A percentile compares a stretch with the other conserved stretches of the same genome.
These are phyloP conservation scores for Drosophila bocqueti DNA, from an alignment of 1,140 invertebrate species.

Conservation along the genomic window DNA sequence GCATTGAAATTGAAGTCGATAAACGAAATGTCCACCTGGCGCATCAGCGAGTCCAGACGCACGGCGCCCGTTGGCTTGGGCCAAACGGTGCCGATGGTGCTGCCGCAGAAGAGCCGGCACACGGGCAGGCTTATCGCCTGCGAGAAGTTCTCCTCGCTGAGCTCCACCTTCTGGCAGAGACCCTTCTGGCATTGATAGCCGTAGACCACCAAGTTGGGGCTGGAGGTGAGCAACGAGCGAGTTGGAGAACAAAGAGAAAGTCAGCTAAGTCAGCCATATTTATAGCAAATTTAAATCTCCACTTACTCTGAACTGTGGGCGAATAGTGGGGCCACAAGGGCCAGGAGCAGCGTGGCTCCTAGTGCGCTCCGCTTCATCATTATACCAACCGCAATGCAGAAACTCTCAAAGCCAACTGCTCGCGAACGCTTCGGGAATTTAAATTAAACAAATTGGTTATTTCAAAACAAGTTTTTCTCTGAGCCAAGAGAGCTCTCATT, in stretches of 20 bases:
- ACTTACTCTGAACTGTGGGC: conserved; percentile 58
- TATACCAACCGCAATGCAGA: conserved; percentile 37
- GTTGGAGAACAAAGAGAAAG: conserved; percentile 21
- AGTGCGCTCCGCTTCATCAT: conserved; percentile 55
- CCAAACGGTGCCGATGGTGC: conserved; percentile 88
- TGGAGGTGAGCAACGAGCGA: conserved; percentile 6
- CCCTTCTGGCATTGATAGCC: conserved; percentile 86
- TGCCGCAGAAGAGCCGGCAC: conserved; percentile 88
- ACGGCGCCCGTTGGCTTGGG: conserved; percentile 89
- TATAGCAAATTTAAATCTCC: not conserved
- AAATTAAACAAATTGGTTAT: conserved; percentile 44
- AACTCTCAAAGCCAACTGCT: conserved; percentile 36
- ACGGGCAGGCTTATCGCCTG: conserved; percentile 87
- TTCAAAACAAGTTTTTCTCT: conserved; percentile 50
- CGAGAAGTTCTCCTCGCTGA: conserved; percentile 85
- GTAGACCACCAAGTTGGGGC: conserved; percentile 84
- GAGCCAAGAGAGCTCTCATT: conserved; percentile 28
- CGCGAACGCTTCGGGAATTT: conserved; percentile 36
- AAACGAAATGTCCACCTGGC: conserved; percentile 86
- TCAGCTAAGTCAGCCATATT: conserved; percentile 10
- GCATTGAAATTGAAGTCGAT: conserved; percentile 63
- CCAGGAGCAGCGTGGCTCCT: conserved; percentile 41
- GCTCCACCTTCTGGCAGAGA: conserved; percentile 86
- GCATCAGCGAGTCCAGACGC: conserved; percentile 87
- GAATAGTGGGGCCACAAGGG: conserved; percentile 24